Conservation (phyloP, 2,888 invertebrate genomes). For the Drosophila subquinaria region DNA sequence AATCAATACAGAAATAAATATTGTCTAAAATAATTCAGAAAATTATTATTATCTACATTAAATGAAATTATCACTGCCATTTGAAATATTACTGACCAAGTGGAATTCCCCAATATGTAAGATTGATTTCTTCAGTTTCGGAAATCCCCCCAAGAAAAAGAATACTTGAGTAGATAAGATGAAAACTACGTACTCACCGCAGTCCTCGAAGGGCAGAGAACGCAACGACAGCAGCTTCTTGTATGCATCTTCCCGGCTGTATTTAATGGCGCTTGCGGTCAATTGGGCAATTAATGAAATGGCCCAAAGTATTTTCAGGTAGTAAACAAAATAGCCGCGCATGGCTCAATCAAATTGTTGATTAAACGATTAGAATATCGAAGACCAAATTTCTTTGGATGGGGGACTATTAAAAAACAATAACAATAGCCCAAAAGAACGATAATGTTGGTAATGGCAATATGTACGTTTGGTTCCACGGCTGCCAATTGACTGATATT, state of each 20-base stretch:
- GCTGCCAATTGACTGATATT: constrained; percentile 58
- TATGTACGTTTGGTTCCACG: constrained; percentile 61
- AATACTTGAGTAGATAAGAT: constrained; percentile 7
- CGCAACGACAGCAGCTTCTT: constrained; percentile 50
- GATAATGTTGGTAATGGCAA: constrained; percentile 42
- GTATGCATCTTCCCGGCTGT: constrained; percentile 42
- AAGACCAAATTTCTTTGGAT: too few species aligned
- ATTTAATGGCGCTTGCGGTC: constrained; percentile 20
- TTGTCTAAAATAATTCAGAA: too few species aligned
- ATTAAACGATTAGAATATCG: constrained; percentile 53
- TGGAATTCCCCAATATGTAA: not conserved
- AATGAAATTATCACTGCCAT: not conserved
- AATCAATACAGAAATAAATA: too few species aligned
- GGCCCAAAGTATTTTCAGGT: constrained; percentile 65
- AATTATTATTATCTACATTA: not conserved
- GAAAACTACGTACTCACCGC: constrained; percentile 69
- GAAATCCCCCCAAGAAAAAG: not conserved
- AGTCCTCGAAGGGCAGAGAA: constrained; percentile 80
- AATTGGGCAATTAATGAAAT: constrained; percentile 43
- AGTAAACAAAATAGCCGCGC: constrained; percentile 62
- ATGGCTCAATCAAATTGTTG: constrained; percentile 53
- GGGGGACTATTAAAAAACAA: not conserved
- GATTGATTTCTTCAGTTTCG: constrained; percentile 1
- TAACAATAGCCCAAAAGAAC: constrained; percentile 40
- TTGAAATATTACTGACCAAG: not conserved